phyloP scores from a whole-genome alignment of 2,113 vertebrate species.

The Tychaedon coryphoeus region DNA sequence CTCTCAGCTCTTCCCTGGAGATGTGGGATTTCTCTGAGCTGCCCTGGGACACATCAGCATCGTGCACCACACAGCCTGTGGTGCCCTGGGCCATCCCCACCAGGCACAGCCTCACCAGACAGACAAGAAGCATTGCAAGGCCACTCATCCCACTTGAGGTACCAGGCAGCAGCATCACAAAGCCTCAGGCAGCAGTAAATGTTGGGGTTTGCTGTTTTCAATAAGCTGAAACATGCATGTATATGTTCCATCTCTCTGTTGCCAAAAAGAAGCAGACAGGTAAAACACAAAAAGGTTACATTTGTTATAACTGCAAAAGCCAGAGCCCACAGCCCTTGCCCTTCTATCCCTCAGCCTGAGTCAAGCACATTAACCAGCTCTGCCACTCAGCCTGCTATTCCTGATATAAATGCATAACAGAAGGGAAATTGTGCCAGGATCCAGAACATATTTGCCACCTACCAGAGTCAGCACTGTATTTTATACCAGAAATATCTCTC shows the following conservation, averaged over 20 bases:
- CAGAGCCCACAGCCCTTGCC: background rate
- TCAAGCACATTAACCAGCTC: background rate
- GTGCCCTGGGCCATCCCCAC: too few species aligned
- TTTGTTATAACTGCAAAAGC: background rate
- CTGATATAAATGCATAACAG: fast-evolving
- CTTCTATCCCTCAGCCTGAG: fast-evolving
- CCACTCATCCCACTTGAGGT: background rate
- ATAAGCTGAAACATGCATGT: background rate
- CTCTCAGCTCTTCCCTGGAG: fast-evolving
- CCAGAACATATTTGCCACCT: background rate
- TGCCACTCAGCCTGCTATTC: background rate
- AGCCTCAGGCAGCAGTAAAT: background rate
- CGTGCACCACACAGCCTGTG: fast-evolving
- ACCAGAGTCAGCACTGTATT: background rate
- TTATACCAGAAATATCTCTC: background rate
- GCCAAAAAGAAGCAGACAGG: background rate
- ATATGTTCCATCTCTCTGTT: background rate
- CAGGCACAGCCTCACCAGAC: background rate
- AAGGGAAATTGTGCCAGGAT: background rate
- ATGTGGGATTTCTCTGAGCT: background rate
- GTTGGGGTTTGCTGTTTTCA: fast-evolving
- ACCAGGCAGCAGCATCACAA: background rate
- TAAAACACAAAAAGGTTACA: background rate
- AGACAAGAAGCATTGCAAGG: fast-evolving
- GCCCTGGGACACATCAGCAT: background rate